Conservation (phyloP, 2,888 invertebrate species). For the Netelia melanura region DNA sequence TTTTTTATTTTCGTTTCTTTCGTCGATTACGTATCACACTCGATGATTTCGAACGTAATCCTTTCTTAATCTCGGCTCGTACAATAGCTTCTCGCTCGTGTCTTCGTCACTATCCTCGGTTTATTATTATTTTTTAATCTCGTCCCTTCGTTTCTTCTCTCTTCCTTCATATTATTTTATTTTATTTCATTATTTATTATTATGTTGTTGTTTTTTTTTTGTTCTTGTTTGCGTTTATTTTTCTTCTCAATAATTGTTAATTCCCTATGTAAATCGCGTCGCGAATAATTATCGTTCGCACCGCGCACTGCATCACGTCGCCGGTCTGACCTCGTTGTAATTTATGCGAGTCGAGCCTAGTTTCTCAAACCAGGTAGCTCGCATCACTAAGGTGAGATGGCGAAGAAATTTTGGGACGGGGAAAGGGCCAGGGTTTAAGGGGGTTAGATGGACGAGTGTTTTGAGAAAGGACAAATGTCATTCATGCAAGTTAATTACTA, state of each 20-base stretch:
- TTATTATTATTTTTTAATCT: not conserved
- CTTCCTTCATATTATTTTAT: not conserved
- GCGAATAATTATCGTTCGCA: slow-evolving; percentile 51
- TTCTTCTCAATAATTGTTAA: slow-evolving; percentile 24
- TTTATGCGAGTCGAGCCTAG: slow-evolving; percentile 11
- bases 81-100: slow-evolving; percentile 14
- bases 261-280: slow-evolving; percentile 40
- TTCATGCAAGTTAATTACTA: slow-evolving; percentile 39
- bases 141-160: not conserved
- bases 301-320: slow-evolving; percentile 58
- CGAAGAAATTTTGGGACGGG: slow-evolving; percentile 9
- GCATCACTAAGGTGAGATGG: slow-evolving; percentile 38
- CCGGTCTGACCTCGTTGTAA: slow-evolving; percentile 38
- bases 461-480: not conserved
- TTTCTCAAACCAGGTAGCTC: slow-evolving; percentile 40
- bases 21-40: slow-evolving; percentile 7
- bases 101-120: slow-evolving; percentile 16
- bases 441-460: not conserved
- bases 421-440: not conserved
- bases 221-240: not conserved
- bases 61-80: slow-evolving; percentile 15
- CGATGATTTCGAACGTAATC: slow-evolving; percentile 20
- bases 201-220: not conserved
- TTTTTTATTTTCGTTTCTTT: slow-evolving; percentile 2
- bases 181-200: no score